These are phyloP conservation scores for Aspidiotus rigidus DNA, from an alignment of 2,888 invertebrate species.

Conservation along the genomic window DNA sequence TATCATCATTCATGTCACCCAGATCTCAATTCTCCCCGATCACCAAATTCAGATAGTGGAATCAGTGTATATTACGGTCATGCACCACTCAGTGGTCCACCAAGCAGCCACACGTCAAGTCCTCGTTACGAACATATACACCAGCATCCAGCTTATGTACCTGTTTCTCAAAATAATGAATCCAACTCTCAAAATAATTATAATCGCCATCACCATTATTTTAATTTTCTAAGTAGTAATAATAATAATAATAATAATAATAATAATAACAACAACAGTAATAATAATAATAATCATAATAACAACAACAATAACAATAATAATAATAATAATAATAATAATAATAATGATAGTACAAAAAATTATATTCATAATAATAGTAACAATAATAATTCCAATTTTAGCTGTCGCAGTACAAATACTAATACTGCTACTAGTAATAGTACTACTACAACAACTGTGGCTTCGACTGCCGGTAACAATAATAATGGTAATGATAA, in stretches of 20 bases:
- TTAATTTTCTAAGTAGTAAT: constrained; percentile 46
- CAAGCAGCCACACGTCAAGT: constrained; percentile 46
- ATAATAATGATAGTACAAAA: constrained; percentile 34
- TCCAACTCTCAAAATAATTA: constrained; percentile 41
- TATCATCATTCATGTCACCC: constrained; percentile 77
- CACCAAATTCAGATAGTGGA: constrained; percentile 40
- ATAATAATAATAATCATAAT: constrained; percentile 8
- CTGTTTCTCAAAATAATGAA: constrained; percentile 46
- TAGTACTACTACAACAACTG: no score
- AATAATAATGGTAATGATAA: constrained; percentile 48
- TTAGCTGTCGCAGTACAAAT: constrained; percentile 49
- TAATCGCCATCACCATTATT: constrained; percentile 49
- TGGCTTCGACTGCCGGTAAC: constrained; percentile 39
- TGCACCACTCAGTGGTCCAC: constrained; percentile 49
- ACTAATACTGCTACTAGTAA: no score
- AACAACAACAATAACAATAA: constrained; percentile 40
- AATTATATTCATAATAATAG: constrained; percentile 12
- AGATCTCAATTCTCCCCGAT: constrained; percentile 67
- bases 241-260: constrained; percentile 47
- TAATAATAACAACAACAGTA: constrained; percentile 36
- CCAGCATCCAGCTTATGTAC: constrained; percentile 44
- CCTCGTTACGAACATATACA: constrained; percentile 39
- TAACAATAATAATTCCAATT: constrained; percentile 38
- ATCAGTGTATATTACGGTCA: constrained; percentile 20
- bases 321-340: constrained; percentile 45